These are phyloP conservation scores for Chelonus insularis DNA, from an alignment of 1,140 invertebrate genomes.

Conservation along the genomic window DNA sequence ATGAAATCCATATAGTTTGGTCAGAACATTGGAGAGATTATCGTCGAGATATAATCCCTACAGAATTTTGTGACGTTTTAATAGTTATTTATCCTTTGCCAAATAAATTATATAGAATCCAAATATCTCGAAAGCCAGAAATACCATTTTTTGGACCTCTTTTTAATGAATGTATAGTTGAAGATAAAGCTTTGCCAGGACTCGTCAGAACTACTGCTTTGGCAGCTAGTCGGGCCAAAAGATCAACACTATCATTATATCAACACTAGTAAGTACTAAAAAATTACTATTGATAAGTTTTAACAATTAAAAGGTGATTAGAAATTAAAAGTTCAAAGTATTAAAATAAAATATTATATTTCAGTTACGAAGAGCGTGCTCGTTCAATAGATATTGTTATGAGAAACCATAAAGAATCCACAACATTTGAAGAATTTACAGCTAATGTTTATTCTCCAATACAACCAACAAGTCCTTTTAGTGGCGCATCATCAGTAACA, in stretches of 20 bases:
- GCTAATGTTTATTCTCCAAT: slow-evolving; percentile 82
- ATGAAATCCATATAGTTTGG: slow-evolving; percentile 99
- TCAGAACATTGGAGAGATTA: slow-evolving; percentile 96
- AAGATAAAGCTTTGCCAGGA: slow-evolving; percentile 79
- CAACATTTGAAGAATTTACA: slow-evolving; percentile 91
- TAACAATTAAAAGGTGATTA: too few species aligned
- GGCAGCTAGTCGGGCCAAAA: slow-evolving; percentile 88
- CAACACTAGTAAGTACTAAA: slow-evolving; percentile 79
- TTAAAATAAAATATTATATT: slow-evolving; percentile 35
- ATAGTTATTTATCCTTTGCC: slow-evolving; percentile 95
- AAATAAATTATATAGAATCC: slow-evolving; percentile 62
- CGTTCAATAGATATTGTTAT: slow-evolving; percentile 87
- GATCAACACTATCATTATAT: slow-evolving; percentile 84
- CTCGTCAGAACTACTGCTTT: slow-evolving; percentile 90
- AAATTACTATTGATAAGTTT: too few species aligned
- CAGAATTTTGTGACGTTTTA: slow-evolving; percentile 98
- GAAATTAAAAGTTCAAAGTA: too few species aligned
- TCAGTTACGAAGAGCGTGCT: slow-evolving; percentile 88
- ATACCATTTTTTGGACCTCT: slow-evolving; percentile 95
- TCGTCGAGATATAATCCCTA: slow-evolving; percentile 94
- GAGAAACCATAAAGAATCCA: slow-evolving; percentile 82
- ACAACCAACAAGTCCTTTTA: slow-evolving; percentile 61
- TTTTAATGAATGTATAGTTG: slow-evolving; percentile 92
- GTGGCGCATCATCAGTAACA: slow-evolving; percentile 54
- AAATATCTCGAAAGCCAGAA: slow-evolving; percentile 62